Conservation (phyloP, 2,888 invertebrate species). For the Nyleta sp. region DNA sequence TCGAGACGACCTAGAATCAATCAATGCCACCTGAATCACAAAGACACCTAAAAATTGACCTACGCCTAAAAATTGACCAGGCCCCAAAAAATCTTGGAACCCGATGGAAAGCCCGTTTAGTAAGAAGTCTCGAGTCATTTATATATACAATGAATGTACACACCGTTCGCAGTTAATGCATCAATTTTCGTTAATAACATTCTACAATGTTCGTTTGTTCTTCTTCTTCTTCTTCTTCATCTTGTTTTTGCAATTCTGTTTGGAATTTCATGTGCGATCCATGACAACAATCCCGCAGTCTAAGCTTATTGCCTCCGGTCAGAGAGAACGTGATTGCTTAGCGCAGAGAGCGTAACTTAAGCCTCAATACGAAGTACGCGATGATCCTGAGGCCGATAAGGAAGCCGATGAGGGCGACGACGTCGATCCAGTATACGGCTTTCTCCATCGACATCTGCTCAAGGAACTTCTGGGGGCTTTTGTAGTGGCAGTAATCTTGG, state of each 20-base stretch:
- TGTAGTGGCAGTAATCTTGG: conserved; percentile 92
- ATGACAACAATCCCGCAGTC: neutral
- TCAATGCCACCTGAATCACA: conserved; percentile 21
- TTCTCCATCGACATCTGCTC: conserved; percentile 93
- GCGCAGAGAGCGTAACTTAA: conserved; percentile 86
- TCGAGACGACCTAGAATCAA: conserved; percentile 15
- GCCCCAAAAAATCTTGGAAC: conserved; percentile 30
- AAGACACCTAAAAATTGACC: conserved; percentile 36
- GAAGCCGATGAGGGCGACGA: conserved; percentile 90
- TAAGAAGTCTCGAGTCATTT: conserved; percentile 35
- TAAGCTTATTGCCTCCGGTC: conserved; percentile 16
- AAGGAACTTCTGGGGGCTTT: conserved; percentile 91
- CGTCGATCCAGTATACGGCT: conserved; percentile 91
- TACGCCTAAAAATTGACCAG: conserved; percentile 48
- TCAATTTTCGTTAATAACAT: neutral
- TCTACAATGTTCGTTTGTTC: neutral
- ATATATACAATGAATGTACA: conserved; percentile 2
- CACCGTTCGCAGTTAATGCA: neutral
- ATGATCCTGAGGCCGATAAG: conserved; percentile 90
- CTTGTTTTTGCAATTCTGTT: neutral
- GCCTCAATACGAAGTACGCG: conserved; percentile 92
- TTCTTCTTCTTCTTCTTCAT: no score
- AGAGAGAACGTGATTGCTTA: conserved; percentile 65
- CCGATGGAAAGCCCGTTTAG: conserved; percentile 46
- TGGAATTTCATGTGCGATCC: neutral